Conservation (phyloP, 2,113 vertebrate genomes). For the Colinus virginianus region DNA sequence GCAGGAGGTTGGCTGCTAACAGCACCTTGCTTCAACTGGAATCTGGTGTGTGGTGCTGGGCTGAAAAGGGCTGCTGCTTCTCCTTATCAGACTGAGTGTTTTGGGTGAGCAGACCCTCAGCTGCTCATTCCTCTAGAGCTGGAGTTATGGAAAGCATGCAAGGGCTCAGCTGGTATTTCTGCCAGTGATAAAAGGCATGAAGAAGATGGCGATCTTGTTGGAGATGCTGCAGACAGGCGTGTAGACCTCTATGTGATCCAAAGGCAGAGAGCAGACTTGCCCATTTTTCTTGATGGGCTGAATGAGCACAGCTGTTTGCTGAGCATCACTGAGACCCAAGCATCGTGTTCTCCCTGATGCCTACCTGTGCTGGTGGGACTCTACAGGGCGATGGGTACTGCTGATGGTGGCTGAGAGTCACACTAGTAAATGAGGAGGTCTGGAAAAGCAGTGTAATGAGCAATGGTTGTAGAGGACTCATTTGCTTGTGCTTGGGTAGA, state of each 20-base stretch:
- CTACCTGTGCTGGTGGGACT: background rate
- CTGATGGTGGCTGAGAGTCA: background rate
- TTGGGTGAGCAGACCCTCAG: background rate
- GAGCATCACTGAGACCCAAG: background rate
- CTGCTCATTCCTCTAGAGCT: background rate
- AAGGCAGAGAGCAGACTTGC: background rate
- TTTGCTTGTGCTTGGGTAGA: background rate
- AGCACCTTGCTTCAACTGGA: background rate
- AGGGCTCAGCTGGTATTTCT: background rate
- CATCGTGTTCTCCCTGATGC: fast-evolving
- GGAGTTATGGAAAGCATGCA: background rate
- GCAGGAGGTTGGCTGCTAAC: background rate
- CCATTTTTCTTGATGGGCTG: background rate
- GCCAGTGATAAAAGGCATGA: background rate
- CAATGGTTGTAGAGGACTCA: background rate
- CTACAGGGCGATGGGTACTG: background rate
- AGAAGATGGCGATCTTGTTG: background rate
- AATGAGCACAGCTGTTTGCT: background rate
- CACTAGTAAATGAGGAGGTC: background rate
- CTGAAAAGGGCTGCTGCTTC: background rate
- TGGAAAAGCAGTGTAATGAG: background rate
- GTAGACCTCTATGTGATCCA: background rate
- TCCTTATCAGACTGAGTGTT: background rate
- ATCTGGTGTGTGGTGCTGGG: background rate
- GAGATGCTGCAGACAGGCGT: background rate